A percentile compares a stretch with the other conserved stretches of the same genome.
phyloP scores from a whole-genome alignment of 2,888 invertebrate genomes.

The Asteroscopus sphinx region DNA sequence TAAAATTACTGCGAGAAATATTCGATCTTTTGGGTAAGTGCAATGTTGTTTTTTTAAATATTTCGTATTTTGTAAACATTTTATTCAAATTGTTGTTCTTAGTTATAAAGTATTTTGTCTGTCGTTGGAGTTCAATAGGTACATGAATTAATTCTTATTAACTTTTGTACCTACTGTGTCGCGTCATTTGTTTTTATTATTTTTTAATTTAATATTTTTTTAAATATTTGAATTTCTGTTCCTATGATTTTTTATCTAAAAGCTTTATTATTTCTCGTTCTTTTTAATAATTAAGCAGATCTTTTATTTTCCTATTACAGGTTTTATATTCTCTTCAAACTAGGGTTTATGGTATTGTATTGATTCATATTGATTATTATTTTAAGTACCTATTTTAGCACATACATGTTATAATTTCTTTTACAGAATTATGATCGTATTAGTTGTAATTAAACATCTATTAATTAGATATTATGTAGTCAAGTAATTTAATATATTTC shows the following conservation, averaged over 20 bases:
- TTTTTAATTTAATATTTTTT: neutral
- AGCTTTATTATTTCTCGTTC: neutral
- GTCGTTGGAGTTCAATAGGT: conserved; percentile 9
- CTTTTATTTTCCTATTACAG: neutral
- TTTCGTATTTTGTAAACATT: conserved; percentile 7
- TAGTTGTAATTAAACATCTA: too few species aligned
- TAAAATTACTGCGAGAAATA: conserved; percentile 4
- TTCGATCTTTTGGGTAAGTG: conserved; percentile 43
- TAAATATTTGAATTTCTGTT: neutral
- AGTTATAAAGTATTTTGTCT: neutral
- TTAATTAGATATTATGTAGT: too few species aligned
- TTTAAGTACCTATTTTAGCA: too few species aligned
- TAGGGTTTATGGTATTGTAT: too few species aligned
- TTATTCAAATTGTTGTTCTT: conserved; percentile 7
- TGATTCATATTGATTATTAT: too few species aligned
- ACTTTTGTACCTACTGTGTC: conserved; percentile 6
- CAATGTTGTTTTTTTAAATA: conserved; percentile 38
- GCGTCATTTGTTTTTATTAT: conserved; percentile 20
- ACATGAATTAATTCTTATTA: conserved; percentile 4
- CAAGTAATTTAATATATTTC: too few species aligned
- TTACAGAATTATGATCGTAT: too few species aligned
- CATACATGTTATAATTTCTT: too few species aligned
- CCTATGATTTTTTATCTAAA: neutral
- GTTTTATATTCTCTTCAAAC: too few species aligned
- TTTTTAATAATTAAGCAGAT: neutral